Conservation (phyloP, 2,797 vertebrate species). For the Micrastur ruficollis region DNA sequence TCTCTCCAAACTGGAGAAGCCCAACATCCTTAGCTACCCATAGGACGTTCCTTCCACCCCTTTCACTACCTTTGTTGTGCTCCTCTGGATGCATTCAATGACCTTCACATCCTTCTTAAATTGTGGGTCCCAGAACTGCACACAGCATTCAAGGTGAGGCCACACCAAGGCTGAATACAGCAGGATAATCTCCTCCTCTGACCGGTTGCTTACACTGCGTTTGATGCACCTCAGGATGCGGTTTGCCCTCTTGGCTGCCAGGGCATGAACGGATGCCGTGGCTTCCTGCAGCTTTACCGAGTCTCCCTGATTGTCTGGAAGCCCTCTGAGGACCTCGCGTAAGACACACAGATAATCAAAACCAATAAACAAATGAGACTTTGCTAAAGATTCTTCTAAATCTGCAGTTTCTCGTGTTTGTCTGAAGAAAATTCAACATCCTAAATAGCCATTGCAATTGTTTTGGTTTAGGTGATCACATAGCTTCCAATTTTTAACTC, state of each 20-base stretch:
- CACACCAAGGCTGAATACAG: rapidly evolving
- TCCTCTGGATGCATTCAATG: not conserved
- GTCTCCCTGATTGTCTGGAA: not conserved
- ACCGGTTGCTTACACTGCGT: too few relatives aligned
- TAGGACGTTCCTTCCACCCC: not conserved
- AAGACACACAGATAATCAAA: not conserved
- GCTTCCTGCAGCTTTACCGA: not conserved
- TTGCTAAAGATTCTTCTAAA: not conserved
- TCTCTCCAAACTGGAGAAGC: not conserved
- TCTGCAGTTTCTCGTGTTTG: not conserved
- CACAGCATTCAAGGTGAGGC: rapidly evolving
- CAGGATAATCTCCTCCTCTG: not conserved
- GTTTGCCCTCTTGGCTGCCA: not conserved
- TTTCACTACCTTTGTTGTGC: not conserved
- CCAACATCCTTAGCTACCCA: not conserved
- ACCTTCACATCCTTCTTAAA: not conserved
- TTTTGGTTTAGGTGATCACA: not conserved
- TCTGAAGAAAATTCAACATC: not conserved
- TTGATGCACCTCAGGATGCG: rapidly evolving
- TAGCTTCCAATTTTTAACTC: not conserved
- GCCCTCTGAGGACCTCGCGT: not conserved
- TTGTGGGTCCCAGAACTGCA: not conserved
- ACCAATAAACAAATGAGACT: not conserved
- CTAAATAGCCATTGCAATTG: not conserved
- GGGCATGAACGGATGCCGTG: not conserved